A percentile compares a stretch with the other conserved stretches of the same genome.
These are phyloP conservation scores for Tapirus indicus DNA, from an alignment of 2,797 vertebrate genomes.

Conservation along the genomic window DNA sequence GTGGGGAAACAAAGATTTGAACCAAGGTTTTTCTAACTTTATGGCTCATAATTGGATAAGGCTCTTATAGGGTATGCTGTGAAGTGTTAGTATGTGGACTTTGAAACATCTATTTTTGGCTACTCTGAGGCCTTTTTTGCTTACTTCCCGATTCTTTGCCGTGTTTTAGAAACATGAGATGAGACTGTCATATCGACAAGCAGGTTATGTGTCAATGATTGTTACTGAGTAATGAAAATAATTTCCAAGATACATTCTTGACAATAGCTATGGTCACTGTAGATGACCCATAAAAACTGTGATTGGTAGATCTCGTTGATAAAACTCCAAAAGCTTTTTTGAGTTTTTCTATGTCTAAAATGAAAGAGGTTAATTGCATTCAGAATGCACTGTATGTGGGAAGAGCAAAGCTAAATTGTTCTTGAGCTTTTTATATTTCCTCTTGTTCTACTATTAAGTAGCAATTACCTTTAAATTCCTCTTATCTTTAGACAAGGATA, in stretches of 20 bases:
- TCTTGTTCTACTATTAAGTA: constrained; percentile 61
- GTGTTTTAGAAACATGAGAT: constrained; percentile 64
- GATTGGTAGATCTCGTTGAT: background rate
- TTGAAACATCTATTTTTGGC: constrained; percentile 29
- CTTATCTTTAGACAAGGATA: constrained; percentile 56
- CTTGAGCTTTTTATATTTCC: constrained; percentile 53
- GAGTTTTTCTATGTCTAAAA: constrained; percentile 56
- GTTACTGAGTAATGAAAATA: constrained; percentile 64
- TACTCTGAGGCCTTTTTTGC: background rate
- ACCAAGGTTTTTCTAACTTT: constrained; percentile 28
- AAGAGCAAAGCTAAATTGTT: constrained; percentile 66
- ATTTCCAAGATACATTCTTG: constrained; percentile 25
- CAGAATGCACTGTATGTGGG: constrained; percentile 46
- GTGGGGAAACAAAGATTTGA: constrained; percentile 52
- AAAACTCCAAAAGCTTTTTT: constrained; percentile 48
- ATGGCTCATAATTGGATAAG: constrained; percentile 29
- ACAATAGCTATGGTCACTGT: background rate
- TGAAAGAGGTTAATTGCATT: constrained; percentile 63
- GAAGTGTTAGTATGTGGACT: background rate
- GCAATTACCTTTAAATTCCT: constrained; percentile 68
- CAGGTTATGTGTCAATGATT: constrained; percentile 38
- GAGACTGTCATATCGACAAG: background rate
- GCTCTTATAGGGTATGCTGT: background rate
- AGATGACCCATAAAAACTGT: constrained; percentile 18
- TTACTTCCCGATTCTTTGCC: constrained; percentile 53